Base-by-base conservation (phyloP, 2,113 vertebrate genomes). In the Cnemophilus loriae region DNA sequence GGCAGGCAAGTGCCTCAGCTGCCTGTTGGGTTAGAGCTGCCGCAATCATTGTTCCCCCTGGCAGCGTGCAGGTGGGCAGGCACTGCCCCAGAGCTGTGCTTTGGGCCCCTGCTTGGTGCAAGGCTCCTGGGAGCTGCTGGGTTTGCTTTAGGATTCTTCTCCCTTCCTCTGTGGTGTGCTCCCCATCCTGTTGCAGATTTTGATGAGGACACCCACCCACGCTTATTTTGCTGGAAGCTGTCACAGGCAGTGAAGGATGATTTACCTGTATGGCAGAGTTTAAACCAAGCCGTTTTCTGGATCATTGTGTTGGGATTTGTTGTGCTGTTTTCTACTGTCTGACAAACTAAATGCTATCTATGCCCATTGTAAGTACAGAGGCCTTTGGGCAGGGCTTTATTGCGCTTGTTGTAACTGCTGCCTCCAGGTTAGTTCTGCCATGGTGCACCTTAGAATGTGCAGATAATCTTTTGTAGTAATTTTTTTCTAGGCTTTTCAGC, bases 1-100 rank as follows among this genome's bases (percentile, higher is more conserved):
- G 8, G 24, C 60, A 65, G 65, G n/a, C 7, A 4, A 32, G 44
- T 1, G 28, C 16, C 26, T 10, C 19, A 32, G 23, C 3, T 28
- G 60, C 56, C 13, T 9, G 6, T 6, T 13, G 65, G 17, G 18
- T 15, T 7, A 18, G 56, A 27, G 46, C 53, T 84, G 63, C 50
- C 87, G 55, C 1, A 0, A 3, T 2, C 28, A 2, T 3, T 7
- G 37, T 10, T 47, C 32, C 44, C 37, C 18, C 16, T 13, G 61
- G 79, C 77, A 61, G 56, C 1, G 0, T n/a, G 65, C 4, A 13
- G 46, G 42, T 13, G 21, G 37, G 20, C 50, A 52, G 60, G 78
- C 64, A n/a, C 32, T 7, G 21, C 7, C 1, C 1, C 30, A 8
- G 15, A 5, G 56, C 47, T 70, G 33, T 33, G 64, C 16, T 23